Evolutionary conservation across 2,797 vertebrate species (phyloP).

Genomic region (Scolopax rusticola): DNA sequence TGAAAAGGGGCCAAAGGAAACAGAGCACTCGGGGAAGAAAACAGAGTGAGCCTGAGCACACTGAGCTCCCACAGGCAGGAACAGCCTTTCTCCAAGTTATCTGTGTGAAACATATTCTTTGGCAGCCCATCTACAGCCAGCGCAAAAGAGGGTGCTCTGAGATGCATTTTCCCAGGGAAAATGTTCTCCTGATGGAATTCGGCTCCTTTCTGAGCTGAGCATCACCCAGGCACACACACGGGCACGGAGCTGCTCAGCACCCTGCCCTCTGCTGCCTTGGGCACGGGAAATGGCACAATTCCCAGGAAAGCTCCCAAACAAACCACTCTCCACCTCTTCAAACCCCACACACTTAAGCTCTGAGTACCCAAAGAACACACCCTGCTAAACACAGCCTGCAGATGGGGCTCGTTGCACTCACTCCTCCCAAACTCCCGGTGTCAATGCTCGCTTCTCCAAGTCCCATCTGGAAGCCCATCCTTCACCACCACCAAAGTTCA

Average conservation of each 20-base stretch:
- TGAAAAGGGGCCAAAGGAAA: neutral
- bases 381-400: too few relatives aligned
- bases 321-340: neutral
- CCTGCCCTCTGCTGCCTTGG: rapidly evolving
- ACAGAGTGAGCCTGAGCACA: neutral
- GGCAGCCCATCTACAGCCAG: neutral
- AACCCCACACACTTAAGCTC: rapidly evolving
- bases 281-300: neutral
- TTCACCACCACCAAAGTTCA: neutral
- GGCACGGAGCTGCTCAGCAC: neutral
- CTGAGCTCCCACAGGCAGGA: neutral
- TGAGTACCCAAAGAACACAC: rapidly evolving
- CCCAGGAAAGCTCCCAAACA: neutral
- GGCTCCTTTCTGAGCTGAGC: neutral
- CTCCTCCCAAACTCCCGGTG: neutral
- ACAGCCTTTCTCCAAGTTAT: neutral
- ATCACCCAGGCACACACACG: rapidly evolving
- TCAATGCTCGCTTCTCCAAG: neutral
- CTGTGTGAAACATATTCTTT: neutral
- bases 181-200: neutral
- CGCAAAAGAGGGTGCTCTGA: neutral
- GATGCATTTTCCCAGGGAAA: rapidly evolving
- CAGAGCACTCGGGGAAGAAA: neutral
- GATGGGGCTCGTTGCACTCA: rapidly evolving
- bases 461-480: neutral